phyloP scores from a whole-genome alignment of 2,888 invertebrate species.

The Apodemia mormo region DNA sequence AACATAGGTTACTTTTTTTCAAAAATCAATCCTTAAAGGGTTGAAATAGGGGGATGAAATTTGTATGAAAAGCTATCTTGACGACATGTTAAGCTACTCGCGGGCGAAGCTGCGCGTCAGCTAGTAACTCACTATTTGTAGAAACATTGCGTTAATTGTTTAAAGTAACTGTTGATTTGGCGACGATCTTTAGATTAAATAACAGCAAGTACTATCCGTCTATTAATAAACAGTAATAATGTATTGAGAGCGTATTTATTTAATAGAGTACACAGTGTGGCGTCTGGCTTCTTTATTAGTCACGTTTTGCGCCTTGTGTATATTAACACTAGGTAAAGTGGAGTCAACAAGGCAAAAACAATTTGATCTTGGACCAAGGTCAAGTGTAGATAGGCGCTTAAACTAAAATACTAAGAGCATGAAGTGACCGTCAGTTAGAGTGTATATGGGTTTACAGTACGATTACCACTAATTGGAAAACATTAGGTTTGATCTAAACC shows the following conservation, averaged over 20 bases:
- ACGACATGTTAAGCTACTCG: no score
- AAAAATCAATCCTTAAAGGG: no score
- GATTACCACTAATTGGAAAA: no score
- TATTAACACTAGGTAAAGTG: background rate
- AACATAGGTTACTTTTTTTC: no score
- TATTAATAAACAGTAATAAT: constrained; percentile 1
- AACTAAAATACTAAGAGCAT: no score
- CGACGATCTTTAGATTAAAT: background rate
- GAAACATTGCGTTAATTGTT: background rate
- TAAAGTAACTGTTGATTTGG: background rate
- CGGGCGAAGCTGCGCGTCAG: no score
- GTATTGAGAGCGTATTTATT: constrained; percentile 3
- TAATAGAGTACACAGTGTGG: background rate
- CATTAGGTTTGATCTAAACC: no score
- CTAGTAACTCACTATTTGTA: no score
- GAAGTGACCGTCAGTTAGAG: no score
- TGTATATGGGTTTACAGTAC: no score
- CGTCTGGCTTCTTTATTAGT: background rate
- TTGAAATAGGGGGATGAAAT: no score
- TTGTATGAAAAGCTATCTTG: no score
- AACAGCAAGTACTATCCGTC: background rate
- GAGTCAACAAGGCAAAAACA: background rate
- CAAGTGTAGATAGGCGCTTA: background rate
- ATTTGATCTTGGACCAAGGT: background rate
- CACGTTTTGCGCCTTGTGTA: constrained; percentile 9